Percentiles rank a stretch among this genome's conserved stretches.
Conservation (phyloP, 2,113 vertebrate species). For the Lamprotornis superbus region DNA sequence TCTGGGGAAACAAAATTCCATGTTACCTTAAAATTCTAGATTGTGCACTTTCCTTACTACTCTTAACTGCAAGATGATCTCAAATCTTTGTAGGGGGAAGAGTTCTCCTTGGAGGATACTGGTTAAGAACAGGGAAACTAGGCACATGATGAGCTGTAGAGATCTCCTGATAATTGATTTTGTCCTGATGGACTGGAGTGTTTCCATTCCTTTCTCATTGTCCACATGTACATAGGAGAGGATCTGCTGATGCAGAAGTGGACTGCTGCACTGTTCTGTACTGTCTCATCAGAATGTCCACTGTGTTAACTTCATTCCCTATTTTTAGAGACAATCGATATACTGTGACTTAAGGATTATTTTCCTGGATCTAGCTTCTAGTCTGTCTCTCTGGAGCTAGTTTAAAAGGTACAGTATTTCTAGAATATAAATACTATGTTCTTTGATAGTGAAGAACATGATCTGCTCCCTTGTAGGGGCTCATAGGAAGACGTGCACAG, state of each 20-base stretch:
- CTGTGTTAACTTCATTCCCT: constrained; percentile 47
- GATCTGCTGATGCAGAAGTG: background rate
- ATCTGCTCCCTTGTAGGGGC: constrained; percentile 46
- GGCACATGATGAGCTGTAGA: background rate
- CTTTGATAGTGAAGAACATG: constrained; percentile 36
- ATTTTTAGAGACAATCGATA: constrained; percentile 65
- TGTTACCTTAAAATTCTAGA: background rate
- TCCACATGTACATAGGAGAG: background rate
- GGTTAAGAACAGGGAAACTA: background rate
- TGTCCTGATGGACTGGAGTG: background rate
- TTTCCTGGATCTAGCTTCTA: constrained; percentile 50
- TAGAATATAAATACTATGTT: constrained; percentile 21
- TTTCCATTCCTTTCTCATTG: constrained; percentile 18
- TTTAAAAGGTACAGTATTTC: constrained; percentile 60
- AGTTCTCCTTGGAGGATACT: background rate
- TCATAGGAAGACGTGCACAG: background rate
- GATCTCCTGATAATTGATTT: background rate
- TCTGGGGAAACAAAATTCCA: background rate
- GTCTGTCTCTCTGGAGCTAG: constrained; percentile 46
- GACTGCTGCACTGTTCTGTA: constrained; percentile 15
- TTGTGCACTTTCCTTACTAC: background rate
- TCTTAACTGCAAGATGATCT: background rate
- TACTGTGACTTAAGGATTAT: constrained; percentile 59
- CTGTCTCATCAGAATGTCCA: constrained; percentile 38
- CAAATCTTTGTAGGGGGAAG: background rate